Percentiles rank a stretch among this genome's conserved stretches.
phyloP scores from a whole-genome alignment of 2,888 invertebrate genomes.

The Gari tellinella region DNA sequence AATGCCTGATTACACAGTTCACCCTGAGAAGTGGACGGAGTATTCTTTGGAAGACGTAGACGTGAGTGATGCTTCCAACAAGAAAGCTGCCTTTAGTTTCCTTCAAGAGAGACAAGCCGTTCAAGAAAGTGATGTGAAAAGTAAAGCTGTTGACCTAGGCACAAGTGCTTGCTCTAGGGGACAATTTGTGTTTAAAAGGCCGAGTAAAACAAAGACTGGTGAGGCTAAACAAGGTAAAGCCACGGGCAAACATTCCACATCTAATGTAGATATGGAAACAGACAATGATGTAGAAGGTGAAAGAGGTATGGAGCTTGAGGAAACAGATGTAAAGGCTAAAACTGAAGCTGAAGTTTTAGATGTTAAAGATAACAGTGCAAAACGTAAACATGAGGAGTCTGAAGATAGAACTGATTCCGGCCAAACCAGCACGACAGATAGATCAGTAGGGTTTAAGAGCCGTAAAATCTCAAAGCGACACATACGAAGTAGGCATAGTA shows the following conservation, averaged over 20 bases:
- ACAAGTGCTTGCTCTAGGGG: slow-evolving; percentile 72
- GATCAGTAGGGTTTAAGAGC: slow-evolving; percentile 29
- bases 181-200: slow-evolving; percentile 64
- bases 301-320: slow-evolving; percentile 1
- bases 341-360: neutral
- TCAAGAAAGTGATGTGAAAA: slow-evolving; percentile 58
- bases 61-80: slow-evolving; percentile 92
- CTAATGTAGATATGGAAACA: slow-evolving; percentile 13
- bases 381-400: neutral
- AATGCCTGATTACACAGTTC: slow-evolving; percentile 86
- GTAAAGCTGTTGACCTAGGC: slow-evolving; percentile 49
- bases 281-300: slow-evolving; percentile 7
- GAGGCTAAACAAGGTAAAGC: slow-evolving; percentile 16
- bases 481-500: slow-evolving; percentile 24
- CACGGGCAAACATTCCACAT: neutral
- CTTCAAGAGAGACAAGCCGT: slow-evolving; percentile 87
- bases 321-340: slow-evolving; percentile 1
- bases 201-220: slow-evolving; percentile 23
- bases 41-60: slow-evolving; percentile 93
- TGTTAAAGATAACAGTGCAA: neutral
- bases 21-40: slow-evolving; percentile 93
- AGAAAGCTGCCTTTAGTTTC: slow-evolving; percentile 91
- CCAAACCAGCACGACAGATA: neutral
- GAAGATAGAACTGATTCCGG: slow-evolving; percentile 10
- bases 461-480: slow-evolving; percentile 30